These are phyloP conservation scores for Heterochromis multidens DNA, from an alignment of 2,113 vertebrate species.

Conservation along the genomic window DNA sequence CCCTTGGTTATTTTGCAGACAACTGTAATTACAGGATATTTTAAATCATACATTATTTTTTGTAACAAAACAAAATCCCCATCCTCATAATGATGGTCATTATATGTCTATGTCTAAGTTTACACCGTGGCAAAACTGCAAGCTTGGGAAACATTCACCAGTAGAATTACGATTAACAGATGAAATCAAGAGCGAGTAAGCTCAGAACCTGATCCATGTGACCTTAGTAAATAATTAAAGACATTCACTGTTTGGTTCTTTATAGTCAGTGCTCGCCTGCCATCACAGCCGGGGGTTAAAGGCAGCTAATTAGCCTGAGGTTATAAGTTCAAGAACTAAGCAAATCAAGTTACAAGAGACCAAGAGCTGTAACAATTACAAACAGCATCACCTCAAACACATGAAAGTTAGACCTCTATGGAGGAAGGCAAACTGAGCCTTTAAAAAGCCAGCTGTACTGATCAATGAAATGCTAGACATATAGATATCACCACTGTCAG, in stretches of 20 bases:
- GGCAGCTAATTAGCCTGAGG: neutral
- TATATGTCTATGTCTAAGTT: neutral
- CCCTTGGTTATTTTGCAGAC: neutral
- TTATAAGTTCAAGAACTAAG: constrained; percentile 1
- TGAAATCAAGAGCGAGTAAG: neutral
- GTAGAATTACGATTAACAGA: neutral
- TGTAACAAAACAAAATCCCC: neutral
- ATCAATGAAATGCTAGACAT: neutral
- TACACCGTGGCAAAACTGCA: neutral
- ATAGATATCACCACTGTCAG: neutral
- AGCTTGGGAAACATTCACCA: neutral
- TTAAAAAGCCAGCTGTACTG: neutral
- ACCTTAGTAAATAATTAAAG: constrained; percentile 52
- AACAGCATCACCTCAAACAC: neutral
- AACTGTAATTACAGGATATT: neutral
- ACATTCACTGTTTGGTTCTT: constrained; percentile 13
- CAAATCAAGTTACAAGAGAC: neutral
- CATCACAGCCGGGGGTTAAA: neutral
- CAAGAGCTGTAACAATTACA: neutral
- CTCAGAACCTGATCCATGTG: constrained; percentile 34
- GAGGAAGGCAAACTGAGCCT: neutral
- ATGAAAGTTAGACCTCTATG: neutral
- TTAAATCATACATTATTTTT: neutral
- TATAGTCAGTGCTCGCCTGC: neutral
- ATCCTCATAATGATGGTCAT: neutral